Percentiles rank a stretch among this genome's conserved stretches.
These are phyloP conservation scores for Melanotaenia duboulayi DNA, from an alignment of 2,113 vertebrate species.

Conservation along the genomic window DNA sequence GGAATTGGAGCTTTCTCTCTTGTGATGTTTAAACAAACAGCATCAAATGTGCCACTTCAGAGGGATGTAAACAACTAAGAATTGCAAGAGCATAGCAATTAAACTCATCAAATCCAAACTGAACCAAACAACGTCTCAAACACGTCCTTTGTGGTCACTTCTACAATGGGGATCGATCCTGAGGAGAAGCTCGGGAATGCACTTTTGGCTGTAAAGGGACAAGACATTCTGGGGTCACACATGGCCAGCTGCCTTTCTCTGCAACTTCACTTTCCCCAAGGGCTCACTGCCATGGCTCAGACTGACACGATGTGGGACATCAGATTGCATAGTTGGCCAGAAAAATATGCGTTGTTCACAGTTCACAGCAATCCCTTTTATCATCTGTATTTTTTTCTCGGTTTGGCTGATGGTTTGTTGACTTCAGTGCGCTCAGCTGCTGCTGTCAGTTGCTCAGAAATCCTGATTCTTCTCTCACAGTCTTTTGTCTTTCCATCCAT, in stretches of 20 bases:
- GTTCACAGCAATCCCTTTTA: conserved; percentile 17
- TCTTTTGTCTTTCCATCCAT: conserved; percentile 13
- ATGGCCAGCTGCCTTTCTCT: conserved; percentile 29
- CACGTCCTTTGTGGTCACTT: conserved; percentile 21
- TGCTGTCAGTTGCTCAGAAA: conserved; percentile 30
- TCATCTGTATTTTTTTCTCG: conserved; percentile 42
- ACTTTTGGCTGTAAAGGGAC: conserved; percentile 36
- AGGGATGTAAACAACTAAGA: conserved; percentile 9
- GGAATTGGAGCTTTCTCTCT: neutral
- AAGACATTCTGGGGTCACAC: conserved; percentile 42
- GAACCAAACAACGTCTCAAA: conserved; percentile 33
- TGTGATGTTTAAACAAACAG: conserved; percentile 3
- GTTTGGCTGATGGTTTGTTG: conserved; percentile 59
- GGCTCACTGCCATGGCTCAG: conserved; percentile 20
- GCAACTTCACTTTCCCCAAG: conserved; percentile 15
- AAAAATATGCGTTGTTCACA: conserved; percentile 46
- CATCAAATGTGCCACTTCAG: neutral
- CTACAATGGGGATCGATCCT: conserved; percentile 18
- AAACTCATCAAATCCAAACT: conserved; percentile 26
- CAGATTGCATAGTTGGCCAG: conserved; percentile 43
- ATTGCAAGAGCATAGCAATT: conserved; percentile 12
- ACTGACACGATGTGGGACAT: conserved; percentile 14
- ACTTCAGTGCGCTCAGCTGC: conserved; percentile 37
- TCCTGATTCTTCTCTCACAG: neutral
- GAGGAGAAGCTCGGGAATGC: conserved; percentile 44